Percentiles rank a stretch among this genome's conserved stretches.
Conservation (phyloP, 2,888 invertebrate genomes). For the Drosophila anomelani region DNA sequence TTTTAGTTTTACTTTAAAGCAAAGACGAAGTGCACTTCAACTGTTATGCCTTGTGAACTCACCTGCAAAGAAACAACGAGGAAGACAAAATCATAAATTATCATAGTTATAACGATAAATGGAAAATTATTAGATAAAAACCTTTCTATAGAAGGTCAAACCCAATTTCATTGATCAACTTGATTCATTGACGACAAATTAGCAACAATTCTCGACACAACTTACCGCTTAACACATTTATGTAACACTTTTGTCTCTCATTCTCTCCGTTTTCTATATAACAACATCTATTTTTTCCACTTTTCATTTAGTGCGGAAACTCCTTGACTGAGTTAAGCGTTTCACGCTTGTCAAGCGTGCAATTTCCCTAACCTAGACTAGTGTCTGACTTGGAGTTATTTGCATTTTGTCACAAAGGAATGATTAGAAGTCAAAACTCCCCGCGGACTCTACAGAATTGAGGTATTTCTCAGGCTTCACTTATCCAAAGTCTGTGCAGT, state of each 20-base stretch:
- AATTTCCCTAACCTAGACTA: slow-evolving; percentile 10
- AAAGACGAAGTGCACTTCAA: neutral
- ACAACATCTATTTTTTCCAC: neutral
- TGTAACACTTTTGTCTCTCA: slow-evolving; percentile 3
- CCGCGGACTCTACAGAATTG: neutral
- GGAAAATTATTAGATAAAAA: neutral
- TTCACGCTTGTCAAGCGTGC: slow-evolving; percentile 46
- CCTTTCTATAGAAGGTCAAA: slow-evolving; percentile 2
- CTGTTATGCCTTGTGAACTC: slow-evolving; percentile 31
- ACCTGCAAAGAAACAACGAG: slow-evolving; percentile 60
- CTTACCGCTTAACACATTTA: slow-evolving; percentile 18
- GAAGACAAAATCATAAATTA: slow-evolving; percentile 27
- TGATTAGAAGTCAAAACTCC: slow-evolving; percentile 3
- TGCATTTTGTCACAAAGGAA: slow-evolving; percentile 24
- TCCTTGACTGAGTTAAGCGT: slow-evolving; percentile 49
- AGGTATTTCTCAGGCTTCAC: slow-evolving; percentile 11
- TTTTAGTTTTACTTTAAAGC: neutral
- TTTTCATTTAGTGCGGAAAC: slow-evolving; percentile 47
- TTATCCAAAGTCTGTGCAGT: slow-evolving; percentile 5
- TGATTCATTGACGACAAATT: slow-evolving; percentile 44
- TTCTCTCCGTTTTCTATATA: slow-evolving; percentile 7
- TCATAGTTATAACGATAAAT: neutral
- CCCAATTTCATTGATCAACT: slow-evolving; percentile 40
- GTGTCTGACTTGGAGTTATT: slow-evolving; percentile 10
- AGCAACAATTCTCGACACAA: slow-evolving; percentile 47